Conservation (phyloP, 1,140 invertebrate species). For the Pygmarrhopalites habei region DNA sequence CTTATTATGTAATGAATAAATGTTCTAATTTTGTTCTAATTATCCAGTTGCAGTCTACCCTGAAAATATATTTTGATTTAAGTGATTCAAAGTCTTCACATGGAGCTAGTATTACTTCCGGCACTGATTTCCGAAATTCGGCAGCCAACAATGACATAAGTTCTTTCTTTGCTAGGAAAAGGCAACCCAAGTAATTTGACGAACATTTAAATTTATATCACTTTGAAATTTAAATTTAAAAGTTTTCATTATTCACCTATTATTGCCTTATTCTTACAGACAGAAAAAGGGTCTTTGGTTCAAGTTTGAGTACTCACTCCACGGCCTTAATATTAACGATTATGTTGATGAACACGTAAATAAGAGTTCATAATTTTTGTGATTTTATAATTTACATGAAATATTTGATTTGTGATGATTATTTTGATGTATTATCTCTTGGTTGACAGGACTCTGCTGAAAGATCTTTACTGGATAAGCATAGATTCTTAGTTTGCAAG, state of each 20-base stretch:
- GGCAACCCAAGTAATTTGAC: conserved; percentile 50
- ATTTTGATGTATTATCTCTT: neutral
- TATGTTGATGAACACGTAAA: conserved; percentile 41
- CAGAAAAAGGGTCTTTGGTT: conserved; percentile 58
- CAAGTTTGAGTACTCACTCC: conserved; percentile 70
- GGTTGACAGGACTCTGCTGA: conserved; percentile 21
- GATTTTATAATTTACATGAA: too few species aligned
- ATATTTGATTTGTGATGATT: too few species aligned
- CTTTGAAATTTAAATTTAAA: neutral
- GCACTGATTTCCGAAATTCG: conserved; percentile 44
- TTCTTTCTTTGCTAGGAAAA: conserved; percentile 58
- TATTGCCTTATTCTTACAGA: too few species aligned
- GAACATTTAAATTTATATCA: neutral
- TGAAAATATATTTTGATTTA: conserved; percentile 38
- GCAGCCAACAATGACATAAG: conserved; percentile 51
- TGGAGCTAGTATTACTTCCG: conserved; percentile 13
- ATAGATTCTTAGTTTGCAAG: conserved; percentile 55
- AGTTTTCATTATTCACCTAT: neutral
- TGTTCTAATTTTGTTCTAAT: neutral
- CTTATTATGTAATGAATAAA: neutral
- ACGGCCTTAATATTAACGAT: conserved; percentile 60
- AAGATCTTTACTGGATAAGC: conserved; percentile 32
- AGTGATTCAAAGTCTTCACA: conserved; percentile 33
- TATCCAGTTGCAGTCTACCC: conserved; percentile 54
- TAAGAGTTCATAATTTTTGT: neutral